Conservation (phyloP, 1,140 invertebrate genomes). For the Drosophila yakuba region DNA sequence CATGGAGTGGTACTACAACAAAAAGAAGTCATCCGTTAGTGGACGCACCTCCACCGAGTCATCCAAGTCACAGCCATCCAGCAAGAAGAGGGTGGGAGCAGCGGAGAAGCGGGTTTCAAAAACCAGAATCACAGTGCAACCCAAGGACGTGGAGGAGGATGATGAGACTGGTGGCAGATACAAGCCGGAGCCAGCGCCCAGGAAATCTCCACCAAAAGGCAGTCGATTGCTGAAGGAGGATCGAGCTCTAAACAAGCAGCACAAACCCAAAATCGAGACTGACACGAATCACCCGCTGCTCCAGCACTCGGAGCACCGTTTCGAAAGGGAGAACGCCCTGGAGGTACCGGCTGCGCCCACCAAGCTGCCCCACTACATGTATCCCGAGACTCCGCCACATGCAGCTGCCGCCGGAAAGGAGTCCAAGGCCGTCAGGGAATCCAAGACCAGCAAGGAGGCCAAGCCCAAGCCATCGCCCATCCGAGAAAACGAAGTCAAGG, state of each 20-base stretch:
- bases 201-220: slow-evolving; percentile 70
- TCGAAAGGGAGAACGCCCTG: slow-evolving; percentile 87
- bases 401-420: slow-evolving; percentile 32
- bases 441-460: slow-evolving; percentile 12
- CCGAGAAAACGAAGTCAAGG: slow-evolving; percentile 79
- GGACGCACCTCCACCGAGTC: slow-evolving; percentile 75
- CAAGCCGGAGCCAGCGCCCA: slow-evolving; percentile 82
- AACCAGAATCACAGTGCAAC: slow-evolving; percentile 76
- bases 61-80: slow-evolving; percentile 54
- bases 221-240: slow-evolving; percentile 76
- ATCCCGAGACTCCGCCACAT: slow-evolving; percentile 85
- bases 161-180: slow-evolving; percentile 83
- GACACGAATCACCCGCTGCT: slow-evolving; percentile 87
- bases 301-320: slow-evolving; percentile 91
- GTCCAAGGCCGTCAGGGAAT: slow-evolving; percentile 35
- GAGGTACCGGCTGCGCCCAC: slow-evolving; percentile 88
- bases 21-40: slow-evolving; percentile 54
- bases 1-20: slow-evolving; percentile 88
- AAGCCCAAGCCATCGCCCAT: slow-evolving; percentile 77
- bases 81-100: slow-evolving; percentile 50
- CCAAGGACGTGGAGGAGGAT: slow-evolving; percentile 52
- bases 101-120: slow-evolving; percentile 85
- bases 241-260: slow-evolving; percentile 71
- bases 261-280: slow-evolving; percentile 69
- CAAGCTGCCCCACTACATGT: slow-evolving; percentile 88